These are phyloP conservation scores for Centropristis striata DNA, from an alignment of 2,113 vertebrate species.

Conservation along the genomic window DNA sequence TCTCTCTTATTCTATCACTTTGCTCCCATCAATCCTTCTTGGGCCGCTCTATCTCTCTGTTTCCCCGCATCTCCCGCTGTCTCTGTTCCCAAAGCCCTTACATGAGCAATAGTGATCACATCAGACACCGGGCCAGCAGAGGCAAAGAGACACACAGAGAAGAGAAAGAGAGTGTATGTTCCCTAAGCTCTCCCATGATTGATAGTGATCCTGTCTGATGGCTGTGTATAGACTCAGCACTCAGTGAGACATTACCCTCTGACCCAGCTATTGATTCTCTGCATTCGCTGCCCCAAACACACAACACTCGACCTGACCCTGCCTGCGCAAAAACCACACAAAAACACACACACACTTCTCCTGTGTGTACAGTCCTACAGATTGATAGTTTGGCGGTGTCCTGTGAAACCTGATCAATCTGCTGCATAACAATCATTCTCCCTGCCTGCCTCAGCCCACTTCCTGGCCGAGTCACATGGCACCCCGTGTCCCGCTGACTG, in stretches of 20 bases:
- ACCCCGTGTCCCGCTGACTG: slow-evolving; percentile 72
- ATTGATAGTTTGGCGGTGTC: slow-evolving; percentile 70
- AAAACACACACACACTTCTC: slow-evolving; percentile 9
- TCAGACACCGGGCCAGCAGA: slow-evolving; percentile 53
- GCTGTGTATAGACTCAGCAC: slow-evolving; percentile 83
- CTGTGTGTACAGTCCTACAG: slow-evolving; percentile 43
- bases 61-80: slow-evolving; percentile 46
- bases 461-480: slow-evolving; percentile 74
- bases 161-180: slow-evolving; percentile 70
- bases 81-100: slow-evolving; percentile 73
- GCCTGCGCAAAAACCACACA: slow-evolving; percentile 18
- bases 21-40: slow-evolving; percentile 50
- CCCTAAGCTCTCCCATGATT: slow-evolving; percentile 76
- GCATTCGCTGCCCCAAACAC: slow-evolving; percentile 72
- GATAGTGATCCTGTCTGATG: slow-evolving; percentile 80
- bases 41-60: slow-evolving; percentile 42
- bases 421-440: slow-evolving; percentile 72
- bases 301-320: slow-evolving; percentile 68
- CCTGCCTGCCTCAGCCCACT: slow-evolving; percentile 54
- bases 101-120: slow-evolving; percentile 72
- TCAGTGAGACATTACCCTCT: slow-evolving; percentile 83
- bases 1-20: slow-evolving; percentile 60
- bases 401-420: slow-evolving; percentile 75
- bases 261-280: slow-evolving; percentile 80
- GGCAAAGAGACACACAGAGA: slow-evolving; percentile 35